Evolutionary conservation across 1,140 invertebrate genomes (phyloP).

Genomic region (Dendrolimus punctatus): DNA sequence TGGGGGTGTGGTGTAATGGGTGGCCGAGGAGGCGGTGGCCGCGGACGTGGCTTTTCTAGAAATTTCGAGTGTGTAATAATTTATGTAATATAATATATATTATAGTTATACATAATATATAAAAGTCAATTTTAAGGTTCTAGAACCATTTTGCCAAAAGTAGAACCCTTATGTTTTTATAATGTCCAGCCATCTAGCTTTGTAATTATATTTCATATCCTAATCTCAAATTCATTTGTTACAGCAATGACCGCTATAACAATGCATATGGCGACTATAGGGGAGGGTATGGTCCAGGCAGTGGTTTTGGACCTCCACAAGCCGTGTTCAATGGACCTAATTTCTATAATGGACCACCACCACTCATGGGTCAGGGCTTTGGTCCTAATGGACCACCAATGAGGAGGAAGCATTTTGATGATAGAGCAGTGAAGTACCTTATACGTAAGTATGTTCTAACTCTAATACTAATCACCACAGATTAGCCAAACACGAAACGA

Average conservation of each 20-base stretch:
- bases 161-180: no score
- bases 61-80: no score
- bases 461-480: background rate
- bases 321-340: background rate
- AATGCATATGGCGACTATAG: conserved; percentile 47
- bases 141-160: no score
- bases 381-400: conserved; percentile 29
- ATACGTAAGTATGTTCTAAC: conserved; percentile 12
- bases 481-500: no score
- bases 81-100: no score
- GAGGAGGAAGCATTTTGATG: conserved; percentile 2
- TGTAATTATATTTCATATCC: background rate
- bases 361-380: conserved; percentile 27
- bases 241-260: conserved; percentile 31
- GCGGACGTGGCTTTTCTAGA: background rate
- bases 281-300: conserved; percentile 36
- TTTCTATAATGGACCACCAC: conserved; percentile 15
- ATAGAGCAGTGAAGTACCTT: conserved; percentile 5
- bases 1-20: no score
- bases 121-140: no score
- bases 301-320: conserved; percentile 14
- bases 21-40: no score
- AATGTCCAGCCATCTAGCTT: background rate
- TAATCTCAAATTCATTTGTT: background rate
- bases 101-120: no score